These are phyloP conservation scores for Hystrix brachyura DNA, from an alignment of 2,113 vertebrate species.

Conservation along the genomic window DNA sequence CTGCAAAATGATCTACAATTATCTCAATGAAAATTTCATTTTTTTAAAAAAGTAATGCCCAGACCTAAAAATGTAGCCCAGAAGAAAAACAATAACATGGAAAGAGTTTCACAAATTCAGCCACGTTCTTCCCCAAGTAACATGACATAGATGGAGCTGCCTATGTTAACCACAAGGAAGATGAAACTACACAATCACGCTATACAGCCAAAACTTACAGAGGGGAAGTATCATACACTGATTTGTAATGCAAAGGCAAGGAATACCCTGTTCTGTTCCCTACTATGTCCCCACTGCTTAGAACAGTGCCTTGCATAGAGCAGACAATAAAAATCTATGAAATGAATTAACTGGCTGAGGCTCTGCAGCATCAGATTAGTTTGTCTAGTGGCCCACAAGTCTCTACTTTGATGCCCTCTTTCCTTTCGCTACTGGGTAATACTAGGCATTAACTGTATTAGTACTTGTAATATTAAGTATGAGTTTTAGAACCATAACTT, in stretches of 20 bases:
- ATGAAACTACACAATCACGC: neutral
- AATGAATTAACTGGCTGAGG: neutral
- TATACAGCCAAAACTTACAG: neutral
- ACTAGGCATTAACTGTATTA: neutral
- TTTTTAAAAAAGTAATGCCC: neutral
- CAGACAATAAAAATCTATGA: neutral
- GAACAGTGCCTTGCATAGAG: neutral
- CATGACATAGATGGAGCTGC: neutral
- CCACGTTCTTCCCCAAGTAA: neutral
- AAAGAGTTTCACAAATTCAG: neutral
- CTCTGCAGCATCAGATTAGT: neutral
- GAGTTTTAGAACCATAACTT: slow-evolving; percentile 17
- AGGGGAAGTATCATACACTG: neutral
- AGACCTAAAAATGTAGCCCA: neutral
- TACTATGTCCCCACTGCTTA: neutral
- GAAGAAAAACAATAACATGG: neutral
- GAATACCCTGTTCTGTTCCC: neutral
- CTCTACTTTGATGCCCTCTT: neutral
- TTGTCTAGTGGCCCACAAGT: neutral
- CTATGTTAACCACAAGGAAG: neutral
- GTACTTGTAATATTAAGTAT: neutral
- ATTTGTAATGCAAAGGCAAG: neutral
- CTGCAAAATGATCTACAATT: neutral
- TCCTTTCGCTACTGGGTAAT: neutral
- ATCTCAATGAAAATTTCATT: neutral